Base-by-base conservation (phyloP, 2,888 invertebrate species). In the Epirrita christyi region DNA sequence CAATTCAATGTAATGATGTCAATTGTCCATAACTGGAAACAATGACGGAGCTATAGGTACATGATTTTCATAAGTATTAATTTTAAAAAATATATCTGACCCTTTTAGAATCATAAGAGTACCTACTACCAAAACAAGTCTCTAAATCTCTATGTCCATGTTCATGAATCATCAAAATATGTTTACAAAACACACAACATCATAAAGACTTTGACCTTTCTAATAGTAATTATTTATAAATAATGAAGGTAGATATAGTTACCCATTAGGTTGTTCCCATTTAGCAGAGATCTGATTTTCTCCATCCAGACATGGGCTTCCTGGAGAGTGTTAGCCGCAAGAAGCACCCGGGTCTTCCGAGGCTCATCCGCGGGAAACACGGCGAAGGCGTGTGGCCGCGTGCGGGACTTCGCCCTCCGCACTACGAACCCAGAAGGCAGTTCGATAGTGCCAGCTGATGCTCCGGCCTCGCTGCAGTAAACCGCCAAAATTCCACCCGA, bases 221-320 rank as follows among this genome's bases (percentile, higher is more conserved):
- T 32, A 32, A 13, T 5, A 9, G 13, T 21, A 49, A 34, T 21
- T 34, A 29, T 14, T 49, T 8, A 38, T 56, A 44, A 46, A 46
- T 59, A 61, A 62, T 73, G 75, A 67, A 74, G 74, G 77, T 75
- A 78, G 71, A 45, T 57, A 3, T 11, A 45, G 34, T 49, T 61
- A 67, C 67, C 67, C 43, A 58, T 55, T 8, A 57, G 59, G 71
- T 88, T 80, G 78, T 84, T 73, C 69, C 88, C 80, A 75, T 87
- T 76, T 21, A 95, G 72, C 63, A 94, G 83, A 59, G 86, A 81
- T 59, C 93, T 85, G 44, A 95, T 93, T 61, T 93, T 93, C 9
- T 93, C 89, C 93, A 96, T 96, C 96, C 96, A 96, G 47, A 89
- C 75, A 70, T 95, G 95, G 6, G 94, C 92, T 59, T 95, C 95